Base-by-base conservation (phyloP, 2,888 invertebrate genomes). In the Tanytarsus gracilentus region DNA sequence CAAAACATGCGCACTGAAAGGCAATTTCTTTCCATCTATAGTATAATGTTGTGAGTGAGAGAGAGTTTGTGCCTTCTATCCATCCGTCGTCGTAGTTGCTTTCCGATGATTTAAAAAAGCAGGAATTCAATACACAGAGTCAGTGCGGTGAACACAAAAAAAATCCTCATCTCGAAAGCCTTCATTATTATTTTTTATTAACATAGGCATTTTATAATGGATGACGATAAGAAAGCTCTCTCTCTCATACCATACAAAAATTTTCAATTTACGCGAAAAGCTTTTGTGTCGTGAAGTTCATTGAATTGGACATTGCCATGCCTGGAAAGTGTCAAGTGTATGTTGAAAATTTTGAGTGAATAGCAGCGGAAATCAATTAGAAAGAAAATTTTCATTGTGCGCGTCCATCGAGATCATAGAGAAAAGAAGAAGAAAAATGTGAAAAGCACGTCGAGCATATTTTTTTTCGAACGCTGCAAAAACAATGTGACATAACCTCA, bases 401-500 rank as follows among this genome's bases (percentile, higher is more conserved):
- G 16, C 14, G 9, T 44, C 21, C 18, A 44, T 44, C 11, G 36
- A n/a, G 16, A 36, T 6, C 30, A 44, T 21, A 2, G 11, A 27
- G 18, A 14, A 26, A n/a, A 30, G 4, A 11, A 58, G 29, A 58
- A 23, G n/a, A 44, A 58, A 58, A 58, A 48, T 48, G 58, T 58
- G 58, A 58, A 58, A 58, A 48, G 48, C 58, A 58, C 48, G 60
- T 50, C 60, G 60, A 27, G 3, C 16, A 18, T 44, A 44, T 44
- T 44, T 44, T 44, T 18, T 18, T 18, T 23, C 23, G 21, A 36
- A 36, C 5, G 36, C n/a, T 16, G n/a, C 18, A 36, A 30, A 36
- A 49, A 60, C 60, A 60, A 50, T 50, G 60, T 60, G 60, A 60
- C 50, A 60, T 60, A 60, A 60, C 60, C 60, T 60, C 58, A 30